These are phyloP conservation scores for Colletes collaris DNA, from an alignment of 2,888 invertebrate species.

Conservation along the genomic window DNA sequence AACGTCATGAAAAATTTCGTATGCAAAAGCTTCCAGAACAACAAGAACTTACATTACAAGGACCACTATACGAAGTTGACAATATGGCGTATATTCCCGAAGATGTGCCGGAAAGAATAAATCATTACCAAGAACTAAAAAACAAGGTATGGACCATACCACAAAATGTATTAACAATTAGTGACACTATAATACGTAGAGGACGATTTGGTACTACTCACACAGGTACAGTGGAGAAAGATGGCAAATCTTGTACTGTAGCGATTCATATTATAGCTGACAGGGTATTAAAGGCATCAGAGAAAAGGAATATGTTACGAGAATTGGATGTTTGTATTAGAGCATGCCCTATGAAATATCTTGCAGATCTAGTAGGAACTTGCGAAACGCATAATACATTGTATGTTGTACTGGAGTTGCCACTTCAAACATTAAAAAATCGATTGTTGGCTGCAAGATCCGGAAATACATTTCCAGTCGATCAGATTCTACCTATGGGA, in stretches of 20 bases:
- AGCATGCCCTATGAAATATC: slow-evolving; percentile 88
- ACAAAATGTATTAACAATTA: slow-evolving; percentile 88
- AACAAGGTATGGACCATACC: slow-evolving; percentile 90
- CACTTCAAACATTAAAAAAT: slow-evolving; percentile 88
- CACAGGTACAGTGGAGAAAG: slow-evolving; percentile 88
- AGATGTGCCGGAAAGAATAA: slow-evolving; percentile 86
- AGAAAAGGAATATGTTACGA: slow-evolving; percentile 86
- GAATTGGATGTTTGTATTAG: slow-evolving; percentile 90
- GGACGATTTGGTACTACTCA: slow-evolving; percentile 92
- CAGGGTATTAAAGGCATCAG: slow-evolving; percentile 84
- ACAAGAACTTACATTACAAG: slow-evolving; percentile 90
- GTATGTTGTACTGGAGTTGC: slow-evolving; percentile 89
- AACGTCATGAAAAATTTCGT: slow-evolving; percentile 81
- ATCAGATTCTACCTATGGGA: slow-evolving; percentile 81
- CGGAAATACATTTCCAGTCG: slow-evolving; percentile 76
- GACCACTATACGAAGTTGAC: slow-evolving; percentile 91
- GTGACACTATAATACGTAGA: slow-evolving; percentile 88
- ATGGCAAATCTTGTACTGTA: slow-evolving; percentile 84
- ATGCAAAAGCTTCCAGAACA: slow-evolving; percentile 85
- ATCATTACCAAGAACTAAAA: slow-evolving; percentile 90
- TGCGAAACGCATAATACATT: slow-evolving; percentile 91
- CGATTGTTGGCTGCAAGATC: slow-evolving; percentile 83
- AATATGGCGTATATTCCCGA: slow-evolving; percentile 91
- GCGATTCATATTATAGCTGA: slow-evolving; percentile 88
- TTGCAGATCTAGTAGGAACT: slow-evolving; percentile 90